Evolutionary conservation across 1,140 invertebrate genomes (phyloP), one percentile per base, ranked within the genome.

Genomic region (Galleria mellonella): DNA sequence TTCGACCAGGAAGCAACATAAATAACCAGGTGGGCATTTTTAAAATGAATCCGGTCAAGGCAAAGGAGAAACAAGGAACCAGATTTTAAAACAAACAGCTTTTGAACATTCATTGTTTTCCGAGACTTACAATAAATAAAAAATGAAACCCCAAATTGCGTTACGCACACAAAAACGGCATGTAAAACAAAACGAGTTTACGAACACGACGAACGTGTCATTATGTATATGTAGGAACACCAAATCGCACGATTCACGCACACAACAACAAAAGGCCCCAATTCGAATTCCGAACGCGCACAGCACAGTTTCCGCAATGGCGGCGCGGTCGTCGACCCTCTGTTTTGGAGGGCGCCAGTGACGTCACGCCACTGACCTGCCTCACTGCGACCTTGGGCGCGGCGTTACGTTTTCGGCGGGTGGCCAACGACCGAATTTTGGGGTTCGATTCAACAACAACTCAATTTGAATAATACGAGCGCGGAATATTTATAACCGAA

Each of bases 251-350:
- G 13, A 32, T 23, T 23, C 55, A 72, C 71, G 56, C 76, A 81
- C 69, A 72, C 71, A 59, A 13, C 13, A 17, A 60, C 63, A 60
- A 55, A 60, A 59, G 58, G 56, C 58, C 75, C 72, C 75, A 81
- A 84, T 84, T 84, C 62, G 73, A 76, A 84, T 82, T 81, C 81
- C 59, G 75, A 75, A 72, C 73, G 77, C 79, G 76, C 74, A 62
- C 65, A 74, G 57, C 71, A 72, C 74, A 74, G 73, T 83, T 81
- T 79, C 77, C 77, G 73, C 70, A 58, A 72, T 79, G 74, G 69
- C 75, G 64, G 62, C 70, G 64, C 70, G 79, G 77, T 62, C 77
- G 60, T 51, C 50, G 71, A 84, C 73, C 81, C 67, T 64, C 14
- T 42, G 72, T 72, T 83, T 83, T 83, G 76, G 79, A 77, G 77